These are phyloP conservation scores for Drosophila suboccidentalis DNA, from an alignment of 2,888 invertebrate genomes.

Conservation along the genomic window DNA sequence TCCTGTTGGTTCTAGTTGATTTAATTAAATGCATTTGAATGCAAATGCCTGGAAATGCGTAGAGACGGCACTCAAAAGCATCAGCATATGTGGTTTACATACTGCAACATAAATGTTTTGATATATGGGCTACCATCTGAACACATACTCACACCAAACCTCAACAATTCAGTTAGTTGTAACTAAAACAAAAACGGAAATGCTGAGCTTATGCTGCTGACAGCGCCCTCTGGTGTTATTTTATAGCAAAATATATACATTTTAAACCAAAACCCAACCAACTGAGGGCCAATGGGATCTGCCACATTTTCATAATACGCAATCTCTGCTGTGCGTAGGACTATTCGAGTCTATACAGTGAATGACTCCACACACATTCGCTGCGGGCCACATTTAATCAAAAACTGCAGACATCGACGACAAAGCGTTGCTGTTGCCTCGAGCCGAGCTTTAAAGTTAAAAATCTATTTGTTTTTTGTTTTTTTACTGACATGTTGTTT, in stretches of 20 bases:
- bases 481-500: conserved; percentile 17
- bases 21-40: conserved; percentile 83
- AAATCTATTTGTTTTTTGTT: conserved; percentile 21
- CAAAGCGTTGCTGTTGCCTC: conserved; percentile 19
- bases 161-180: conserved; percentile 53
- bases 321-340: conserved; percentile 24
- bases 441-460: conserved; percentile 39
- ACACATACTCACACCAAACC: conserved; percentile 5
- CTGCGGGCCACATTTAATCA: conserved; percentile 73
- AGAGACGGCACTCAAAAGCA: conserved; percentile 58
- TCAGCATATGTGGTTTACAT: conserved; percentile 66
- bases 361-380: conserved; percentile 17
- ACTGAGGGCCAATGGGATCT: conserved; percentile 5
- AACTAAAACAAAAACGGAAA: conserved; percentile 75
- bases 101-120: conserved; percentile 58
- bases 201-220: conserved; percentile 74
- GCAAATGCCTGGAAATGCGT: conserved; percentile 72
- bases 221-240: conserved; percentile 76
- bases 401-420: conserved; percentile 58
- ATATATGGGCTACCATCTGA: conserved; percentile 39
- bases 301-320: conserved; percentile 61
- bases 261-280: conserved; percentile 7
- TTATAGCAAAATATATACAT: conserved; percentile 64
- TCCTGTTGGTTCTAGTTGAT: conserved; percentile 78
- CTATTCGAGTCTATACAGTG: not conserved